Conservation (phyloP, 2,888 invertebrate genomes). For the Baronia brevicornis region DNA sequence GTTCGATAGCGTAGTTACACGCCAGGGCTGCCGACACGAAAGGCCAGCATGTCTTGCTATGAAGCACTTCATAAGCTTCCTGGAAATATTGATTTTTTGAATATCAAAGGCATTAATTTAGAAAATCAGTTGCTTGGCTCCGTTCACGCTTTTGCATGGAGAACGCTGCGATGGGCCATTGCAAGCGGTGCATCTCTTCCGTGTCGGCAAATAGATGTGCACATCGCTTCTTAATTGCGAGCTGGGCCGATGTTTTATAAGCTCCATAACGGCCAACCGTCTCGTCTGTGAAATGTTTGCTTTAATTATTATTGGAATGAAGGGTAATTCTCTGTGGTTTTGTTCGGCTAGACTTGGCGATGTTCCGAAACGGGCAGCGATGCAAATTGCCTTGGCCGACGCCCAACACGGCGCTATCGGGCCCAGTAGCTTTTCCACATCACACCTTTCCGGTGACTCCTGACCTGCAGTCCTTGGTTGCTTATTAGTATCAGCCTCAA, state of each 20-base stretch:
- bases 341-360: slow-evolving; percentile 76
- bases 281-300: slow-evolving; percentile 72
- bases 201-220: slow-evolving; percentile 70
- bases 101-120: slow-evolving; percentile 73
- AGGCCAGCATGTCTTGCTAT: slow-evolving; percentile 49
- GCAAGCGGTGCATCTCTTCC: slow-evolving; percentile 69
- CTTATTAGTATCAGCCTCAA: no score
- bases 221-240: slow-evolving; percentile 72
- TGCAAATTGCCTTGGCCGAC: slow-evolving; percentile 75
- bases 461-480: slow-evolving; percentile 30
- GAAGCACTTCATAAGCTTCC: slow-evolving; percentile 61
- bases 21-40: slow-evolving; percentile 62
- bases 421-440: slow-evolving; percentile 41
- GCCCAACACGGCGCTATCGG: slow-evolving; percentile 71
- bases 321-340: slow-evolving; percentile 75
- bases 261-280: slow-evolving; percentile 71
- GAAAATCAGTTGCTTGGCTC: slow-evolving; percentile 53
- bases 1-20: slow-evolving; percentile 51
- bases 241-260: slow-evolving; percentile 70
- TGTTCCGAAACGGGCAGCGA: slow-evolving; percentile 75
- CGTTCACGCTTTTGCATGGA: slow-evolving; percentile 34
- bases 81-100: slow-evolving; percentile 71
- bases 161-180: slow-evolving; percentile 61
- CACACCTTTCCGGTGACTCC: slow-evolving; percentile 49
- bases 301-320: slow-evolving; percentile 77